Conservation (phyloP, 2,113 vertebrate species). For the Anser cygnoides region DNA sequence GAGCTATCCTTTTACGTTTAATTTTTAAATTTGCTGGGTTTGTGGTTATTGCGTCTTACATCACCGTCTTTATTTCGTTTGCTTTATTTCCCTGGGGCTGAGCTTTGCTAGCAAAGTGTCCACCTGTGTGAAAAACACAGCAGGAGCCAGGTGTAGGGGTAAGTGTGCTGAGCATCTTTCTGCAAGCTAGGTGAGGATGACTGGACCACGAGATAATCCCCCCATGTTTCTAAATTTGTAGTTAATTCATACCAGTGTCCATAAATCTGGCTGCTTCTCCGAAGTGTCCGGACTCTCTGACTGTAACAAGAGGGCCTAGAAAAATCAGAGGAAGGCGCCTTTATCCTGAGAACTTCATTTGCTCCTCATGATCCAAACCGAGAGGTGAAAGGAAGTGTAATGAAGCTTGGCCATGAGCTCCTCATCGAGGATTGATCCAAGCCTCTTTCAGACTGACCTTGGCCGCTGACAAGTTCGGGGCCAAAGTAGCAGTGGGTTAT, state of each 20-base stretch:
- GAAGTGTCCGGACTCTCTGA: background rate
- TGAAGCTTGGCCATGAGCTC: background rate
- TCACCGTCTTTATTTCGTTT: background rate
- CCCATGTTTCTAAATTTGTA: background rate
- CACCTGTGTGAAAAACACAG: background rate
- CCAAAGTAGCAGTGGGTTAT: background rate
- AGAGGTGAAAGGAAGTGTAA: background rate
- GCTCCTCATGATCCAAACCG: background rate
- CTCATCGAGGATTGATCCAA: background rate
- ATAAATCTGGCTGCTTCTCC: background rate
- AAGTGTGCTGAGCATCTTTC: background rate
- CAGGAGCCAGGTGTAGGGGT: background rate
- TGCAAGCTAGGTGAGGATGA: background rate
- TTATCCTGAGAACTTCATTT: background rate
- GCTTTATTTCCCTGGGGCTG: conserved; percentile 29
- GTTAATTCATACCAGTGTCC: background rate
- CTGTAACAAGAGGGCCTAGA: background rate
- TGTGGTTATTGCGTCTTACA: conserved; percentile 19
- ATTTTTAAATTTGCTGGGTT: background rate
- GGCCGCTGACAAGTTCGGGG: background rate
- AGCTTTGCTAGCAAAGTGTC: background rate
- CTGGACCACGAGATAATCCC: background rate
- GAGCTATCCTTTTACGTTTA: conserved; percentile 1
- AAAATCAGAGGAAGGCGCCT: background rate
- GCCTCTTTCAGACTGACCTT: background rate